Evolutionary conservation across 2,797 vertebrate species (phyloP), one percentile per base, ranked within the genome.

Genomic region (Pachyuromys duprasi): DNA sequence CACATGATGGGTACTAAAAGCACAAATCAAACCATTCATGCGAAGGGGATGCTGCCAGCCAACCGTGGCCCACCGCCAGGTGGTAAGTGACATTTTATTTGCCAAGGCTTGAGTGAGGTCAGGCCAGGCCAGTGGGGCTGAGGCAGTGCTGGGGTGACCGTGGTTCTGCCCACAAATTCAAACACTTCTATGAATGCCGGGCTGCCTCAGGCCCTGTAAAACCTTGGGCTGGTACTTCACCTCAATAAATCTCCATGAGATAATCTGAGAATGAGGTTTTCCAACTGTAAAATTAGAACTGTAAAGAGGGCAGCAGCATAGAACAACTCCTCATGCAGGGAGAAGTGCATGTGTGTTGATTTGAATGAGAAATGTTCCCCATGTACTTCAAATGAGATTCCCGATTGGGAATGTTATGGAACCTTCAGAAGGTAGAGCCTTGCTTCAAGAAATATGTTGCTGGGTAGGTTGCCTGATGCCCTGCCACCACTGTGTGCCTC

Each of bases 1-100:
- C 90, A n/a, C 26, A 2, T 53, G 72, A 95, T 65, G 39, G 86
- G 60, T 65, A 72, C 86, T 53, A 76, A 89, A 92, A 79, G 90
- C 79, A 95, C 82, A 95, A 74, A 86, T 42, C 91, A 94, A 94
- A 93, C 83, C 42, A 80, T 89, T 96, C 89, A 69, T 31, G 4
- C 31, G 0, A 0, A 80, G 62, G 57, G 57, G 49, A 76, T 74
- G 33, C 86, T 67, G 89, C 94, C 90, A 94, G 83, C 72, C 96
- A 95, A 60, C 91, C 49, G 0, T 67, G 86, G 55, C 91, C 84
- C 8, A 8, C 31, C 0, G 0, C 57, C 78, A 22, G 42, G 42
- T 67, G 42, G 42, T 18, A 72, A 86, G 55, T 55, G 93, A 33
- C 60, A 24, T 80, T 91, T 62, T 90, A 94, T 96, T 95, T 94